Evolutionary conservation across 2,888 invertebrate genomes (phyloP).

Genomic region (Cybosia mesomella): DNA sequence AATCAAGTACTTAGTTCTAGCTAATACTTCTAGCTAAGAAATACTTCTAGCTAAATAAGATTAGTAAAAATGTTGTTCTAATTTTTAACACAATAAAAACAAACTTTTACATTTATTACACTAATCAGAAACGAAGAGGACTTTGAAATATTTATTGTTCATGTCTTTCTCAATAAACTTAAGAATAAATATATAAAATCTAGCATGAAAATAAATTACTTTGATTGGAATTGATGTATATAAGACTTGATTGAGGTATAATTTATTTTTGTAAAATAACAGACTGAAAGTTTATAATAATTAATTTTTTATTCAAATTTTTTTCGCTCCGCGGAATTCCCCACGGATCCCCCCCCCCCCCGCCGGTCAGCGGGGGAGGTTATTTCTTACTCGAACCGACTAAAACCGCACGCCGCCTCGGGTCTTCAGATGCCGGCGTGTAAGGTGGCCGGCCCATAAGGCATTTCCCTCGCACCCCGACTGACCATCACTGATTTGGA

Average conservation of each 20-base stretch:
- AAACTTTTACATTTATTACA: neutral
- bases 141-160: conserved; percentile 3
- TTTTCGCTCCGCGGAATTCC: no score
- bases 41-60: neutral
- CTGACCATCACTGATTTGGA: no score
- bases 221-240: conserved; percentile 13
- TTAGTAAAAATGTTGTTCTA: neutral
- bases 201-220: conserved; percentile 10
- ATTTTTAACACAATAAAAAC: neutral
- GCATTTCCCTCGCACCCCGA: no score
- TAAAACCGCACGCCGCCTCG: no score
- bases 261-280: conserved; percentile 5
- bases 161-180: conserved; percentile 10
- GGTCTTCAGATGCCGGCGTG: no score
- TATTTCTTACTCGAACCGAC: no score
- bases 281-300: conserved; percentile 1
- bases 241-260: conserved; percentile 8
- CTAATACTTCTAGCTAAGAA: no score
- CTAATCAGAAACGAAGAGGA: neutral
- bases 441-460: no score
- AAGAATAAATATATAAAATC: conserved; percentile 11
- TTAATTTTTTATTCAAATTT: no score
- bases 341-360: no score
- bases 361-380: no score
- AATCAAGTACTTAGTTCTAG: no score